Evolutionary conservation across 2,888 invertebrate genomes (phyloP).

Genomic region (Microdon myrmicae): DNA sequence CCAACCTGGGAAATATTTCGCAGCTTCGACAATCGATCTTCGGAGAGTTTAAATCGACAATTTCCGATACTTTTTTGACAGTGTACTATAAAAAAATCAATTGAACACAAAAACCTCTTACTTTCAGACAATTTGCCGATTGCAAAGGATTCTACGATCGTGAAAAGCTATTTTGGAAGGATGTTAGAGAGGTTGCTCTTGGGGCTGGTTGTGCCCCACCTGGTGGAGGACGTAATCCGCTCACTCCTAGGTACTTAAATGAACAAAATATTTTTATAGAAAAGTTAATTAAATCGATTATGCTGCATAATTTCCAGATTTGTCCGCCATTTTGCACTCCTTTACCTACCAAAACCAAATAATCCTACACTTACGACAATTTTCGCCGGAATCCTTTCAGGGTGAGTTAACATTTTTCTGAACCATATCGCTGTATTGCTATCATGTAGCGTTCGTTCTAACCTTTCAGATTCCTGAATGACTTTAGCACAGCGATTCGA

Average conservation of each 20-base stretch:
- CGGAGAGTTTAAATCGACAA: too few relatives aligned
- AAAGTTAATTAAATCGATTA: neutral
- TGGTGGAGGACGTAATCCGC: conserved; percentile 87
- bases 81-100: too few relatives aligned
- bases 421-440: conserved; percentile 66
- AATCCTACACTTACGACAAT: conserved; percentile 64
- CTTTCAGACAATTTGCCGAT: conserved; percentile 63
- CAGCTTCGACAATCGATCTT: too few relatives aligned
- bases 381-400: conserved; percentile 62
- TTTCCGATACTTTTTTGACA: too few relatives aligned
- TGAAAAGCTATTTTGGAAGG: conserved; percentile 89
- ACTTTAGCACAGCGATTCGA: conserved; percentile 78
- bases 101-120: neutral
- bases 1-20: too few relatives aligned
- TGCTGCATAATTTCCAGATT: conserved; percentile 69
- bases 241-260: conserved; percentile 75
- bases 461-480: conserved; percentile 77
- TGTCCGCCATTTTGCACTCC: conserved; percentile 87
- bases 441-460: conserved; percentile 59
- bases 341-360: conserved; percentile 83
- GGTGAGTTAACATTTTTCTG: conserved; percentile 53
- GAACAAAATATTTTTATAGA: neutral
- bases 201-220: conserved; percentile 93
- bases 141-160: conserved; percentile 84
- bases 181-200: conserved; percentile 84